phyloP scores from a whole-genome alignment of 2,113 vertebrate genomes.

The Cepphus grylle region DNA sequence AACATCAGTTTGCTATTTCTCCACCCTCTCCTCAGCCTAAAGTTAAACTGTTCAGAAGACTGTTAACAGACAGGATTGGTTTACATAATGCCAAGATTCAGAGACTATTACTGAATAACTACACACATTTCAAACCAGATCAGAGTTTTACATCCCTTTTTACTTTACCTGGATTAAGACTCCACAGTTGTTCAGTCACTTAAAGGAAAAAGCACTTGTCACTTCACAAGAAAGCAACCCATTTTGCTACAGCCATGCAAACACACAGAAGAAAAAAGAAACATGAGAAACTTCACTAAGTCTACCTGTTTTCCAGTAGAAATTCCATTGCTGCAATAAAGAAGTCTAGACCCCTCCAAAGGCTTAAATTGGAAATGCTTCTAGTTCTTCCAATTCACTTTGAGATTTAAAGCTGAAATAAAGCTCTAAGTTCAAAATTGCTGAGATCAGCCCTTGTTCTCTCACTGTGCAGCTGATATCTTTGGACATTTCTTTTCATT shows the following conservation, averaged over 20 bases:
- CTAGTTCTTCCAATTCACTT: background rate
- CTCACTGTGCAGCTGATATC: slow-evolving; percentile 52
- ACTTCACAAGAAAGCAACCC: background rate
- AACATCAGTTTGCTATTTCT: background rate
- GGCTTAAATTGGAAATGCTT: background rate
- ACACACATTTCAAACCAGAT: background rate
- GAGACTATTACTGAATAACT: background rate
- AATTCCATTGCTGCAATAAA: background rate
- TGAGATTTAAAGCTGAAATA: background rate
- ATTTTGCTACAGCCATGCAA: background rate
- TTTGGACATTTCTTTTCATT: slow-evolving; percentile 36
- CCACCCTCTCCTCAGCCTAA: background rate
- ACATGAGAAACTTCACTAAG: background rate
- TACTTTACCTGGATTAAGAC: background rate
- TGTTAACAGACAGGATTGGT: background rate
- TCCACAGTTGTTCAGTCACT: background rate
- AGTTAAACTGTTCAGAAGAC: background rate
- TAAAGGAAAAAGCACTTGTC: background rate
- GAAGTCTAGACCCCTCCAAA: background rate
- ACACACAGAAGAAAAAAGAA: background rate
- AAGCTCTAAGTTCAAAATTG: background rate
- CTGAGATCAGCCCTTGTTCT: slow-evolving; percentile 30
- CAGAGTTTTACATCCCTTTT: background rate
- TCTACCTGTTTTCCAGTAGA: background rate
- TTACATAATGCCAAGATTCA: background rate